Percentiles rank a stretch among this genome's conserved stretches.
These are phyloP conservation scores for Nasonia giraulti DNA, from an alignment of 1,140 invertebrate genomes.

Conservation along the genomic window DNA sequence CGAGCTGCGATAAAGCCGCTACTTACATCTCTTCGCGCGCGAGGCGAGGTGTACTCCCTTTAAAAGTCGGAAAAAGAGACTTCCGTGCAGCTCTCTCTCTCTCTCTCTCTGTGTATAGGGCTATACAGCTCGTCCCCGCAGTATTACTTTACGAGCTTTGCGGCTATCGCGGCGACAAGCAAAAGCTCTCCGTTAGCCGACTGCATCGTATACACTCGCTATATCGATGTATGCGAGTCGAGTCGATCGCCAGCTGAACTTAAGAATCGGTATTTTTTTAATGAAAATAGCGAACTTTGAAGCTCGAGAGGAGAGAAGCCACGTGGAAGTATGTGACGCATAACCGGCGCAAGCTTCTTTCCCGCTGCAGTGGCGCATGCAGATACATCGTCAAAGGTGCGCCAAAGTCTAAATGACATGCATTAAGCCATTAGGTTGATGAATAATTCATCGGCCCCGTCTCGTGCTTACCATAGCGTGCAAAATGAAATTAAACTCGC, in stretches of 20 bases:
- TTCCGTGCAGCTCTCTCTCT: background rate
- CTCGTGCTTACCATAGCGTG: background rate
- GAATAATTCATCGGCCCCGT: constrained; percentile 41
- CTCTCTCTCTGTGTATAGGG: too few species aligned
- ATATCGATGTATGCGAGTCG: too few species aligned
- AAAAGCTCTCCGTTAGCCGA: constrained; percentile 6
- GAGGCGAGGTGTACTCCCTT: background rate
- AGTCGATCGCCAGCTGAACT: too few species aligned
- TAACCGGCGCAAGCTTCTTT: background rate
- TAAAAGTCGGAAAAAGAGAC: background rate
- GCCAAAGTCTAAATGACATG: constrained; percentile 33
- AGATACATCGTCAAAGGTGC: constrained; percentile 23
- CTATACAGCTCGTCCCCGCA: background rate
- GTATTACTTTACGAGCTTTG: constrained; percentile 22
- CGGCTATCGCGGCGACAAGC: background rate
- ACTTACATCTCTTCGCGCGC: background rate
- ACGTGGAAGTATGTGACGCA: background rate
- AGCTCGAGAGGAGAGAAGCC: background rate
- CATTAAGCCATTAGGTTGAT: constrained; percentile 38
- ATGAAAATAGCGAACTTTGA: too few species aligned
- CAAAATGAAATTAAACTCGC: constrained; percentile 42
- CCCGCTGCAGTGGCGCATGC: background rate
- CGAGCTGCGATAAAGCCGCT: background rate
- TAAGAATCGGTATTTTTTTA: too few species aligned
- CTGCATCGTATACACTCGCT: too few species aligned